Evolutionary conservation across 2,797 vertebrate genomes (phyloP).

Genomic region (Aselliscus stoliczkanus): DNA sequence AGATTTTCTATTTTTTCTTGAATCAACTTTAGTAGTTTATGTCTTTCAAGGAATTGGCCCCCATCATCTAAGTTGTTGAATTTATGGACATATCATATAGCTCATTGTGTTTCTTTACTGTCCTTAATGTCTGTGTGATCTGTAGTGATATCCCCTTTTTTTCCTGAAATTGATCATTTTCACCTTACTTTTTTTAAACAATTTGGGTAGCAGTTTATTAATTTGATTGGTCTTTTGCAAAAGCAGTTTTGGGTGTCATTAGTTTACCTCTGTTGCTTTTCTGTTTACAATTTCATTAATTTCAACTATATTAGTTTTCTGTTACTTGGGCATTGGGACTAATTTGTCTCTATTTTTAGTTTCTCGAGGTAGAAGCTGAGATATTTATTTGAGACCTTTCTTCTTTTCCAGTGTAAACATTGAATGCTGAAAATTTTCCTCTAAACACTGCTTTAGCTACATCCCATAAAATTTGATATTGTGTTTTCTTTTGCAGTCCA

Average conservation of each 20-base stretch:
- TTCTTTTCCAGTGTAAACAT: not conserved
- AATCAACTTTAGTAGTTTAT: not conserved
- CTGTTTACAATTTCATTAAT: too few species aligned
- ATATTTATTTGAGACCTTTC: not conserved
- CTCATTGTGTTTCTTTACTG: not conserved
- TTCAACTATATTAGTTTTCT: too few species aligned
- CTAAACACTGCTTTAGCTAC: not conserved
- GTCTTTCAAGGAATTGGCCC: not conserved
- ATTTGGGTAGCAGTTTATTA: too few species aligned
- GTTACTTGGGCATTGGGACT: too few species aligned
- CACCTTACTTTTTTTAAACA: not conserved
- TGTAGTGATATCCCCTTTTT: not conserved
- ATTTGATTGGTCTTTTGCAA: too few species aligned
- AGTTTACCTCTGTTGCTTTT: too few species aligned
- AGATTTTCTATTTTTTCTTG: not conserved
- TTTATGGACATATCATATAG: not conserved
- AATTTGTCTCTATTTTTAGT: not conserved
- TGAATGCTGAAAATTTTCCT: not conserved
- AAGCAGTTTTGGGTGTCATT: too few species aligned
- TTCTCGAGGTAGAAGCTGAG: not conserved
- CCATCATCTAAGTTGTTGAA: not conserved
- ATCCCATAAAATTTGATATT: not conserved
- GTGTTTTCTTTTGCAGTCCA: not conserved
- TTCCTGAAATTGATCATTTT: not conserved
- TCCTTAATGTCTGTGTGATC: not conserved